A percentile compares a stretch with the other conserved stretches of the same genome.
phyloP scores from a whole-genome alignment of 1,140 invertebrate species.

The Helicoverpa armigera region DNA sequence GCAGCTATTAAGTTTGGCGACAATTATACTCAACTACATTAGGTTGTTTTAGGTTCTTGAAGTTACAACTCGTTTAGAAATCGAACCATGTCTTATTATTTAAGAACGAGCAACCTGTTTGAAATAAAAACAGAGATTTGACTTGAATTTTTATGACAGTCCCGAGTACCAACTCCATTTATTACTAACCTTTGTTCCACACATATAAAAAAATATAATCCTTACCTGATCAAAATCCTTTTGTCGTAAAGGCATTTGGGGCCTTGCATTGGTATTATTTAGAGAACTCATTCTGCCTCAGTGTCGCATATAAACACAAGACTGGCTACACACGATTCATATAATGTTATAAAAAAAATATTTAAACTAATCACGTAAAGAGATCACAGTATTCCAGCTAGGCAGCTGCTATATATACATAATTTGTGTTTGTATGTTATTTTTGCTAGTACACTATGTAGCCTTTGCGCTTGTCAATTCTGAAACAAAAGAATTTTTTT shows the following conservation, averaged over 20 bases:
- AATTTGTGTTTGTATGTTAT: conserved; percentile 61
- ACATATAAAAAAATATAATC: conserved; percentile 45
- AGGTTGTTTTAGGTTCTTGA: too few species aligned
- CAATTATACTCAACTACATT: too few species aligned
- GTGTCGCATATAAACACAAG: conserved; percentile 54
- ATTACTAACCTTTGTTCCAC: too few species aligned
- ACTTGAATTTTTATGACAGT: background rate
- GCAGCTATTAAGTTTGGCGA: too few species aligned
- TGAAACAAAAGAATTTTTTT: conserved; percentile 61
- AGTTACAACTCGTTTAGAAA: background rate
- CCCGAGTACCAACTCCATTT: too few species aligned
- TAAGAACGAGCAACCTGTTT: too few species aligned
- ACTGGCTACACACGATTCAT: conserved; percentile 54
- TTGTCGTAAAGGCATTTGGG: conserved; percentile 89
- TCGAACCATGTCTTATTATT: too few species aligned
- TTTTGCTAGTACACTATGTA: conserved; percentile 50
- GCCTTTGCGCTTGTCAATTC: conserved; percentile 60
- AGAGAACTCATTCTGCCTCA: conserved; percentile 67
- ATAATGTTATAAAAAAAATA: conserved; percentile 58
- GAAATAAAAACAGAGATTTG: background rate
- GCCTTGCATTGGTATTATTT: conserved; percentile 61
- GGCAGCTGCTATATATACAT: conserved; percentile 73
- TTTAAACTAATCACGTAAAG: conserved; percentile 70
- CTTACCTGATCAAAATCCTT: conserved; percentile 94
- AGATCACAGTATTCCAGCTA: conserved; percentile 68